Percentiles rank a stretch among this genome's conserved stretches.
Evolutionary conservation across 2,888 invertebrate species (phyloP).

Genomic region (Lacanobia wlatinum): DNA sequence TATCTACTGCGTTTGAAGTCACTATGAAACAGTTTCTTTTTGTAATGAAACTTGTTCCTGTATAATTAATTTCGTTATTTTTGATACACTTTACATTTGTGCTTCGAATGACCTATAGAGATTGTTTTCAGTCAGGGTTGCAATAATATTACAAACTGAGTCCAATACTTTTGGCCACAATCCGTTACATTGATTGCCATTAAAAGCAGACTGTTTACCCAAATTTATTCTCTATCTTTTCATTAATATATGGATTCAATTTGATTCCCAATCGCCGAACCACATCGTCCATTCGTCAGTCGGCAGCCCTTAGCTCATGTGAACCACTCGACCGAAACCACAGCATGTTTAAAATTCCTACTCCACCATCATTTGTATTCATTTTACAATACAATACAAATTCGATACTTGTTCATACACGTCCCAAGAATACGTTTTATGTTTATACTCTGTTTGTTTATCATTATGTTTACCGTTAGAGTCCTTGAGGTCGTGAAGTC

Average conservation of each 20-base stretch:
- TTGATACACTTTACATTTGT: background rate
- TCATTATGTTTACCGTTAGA: slow-evolving; percentile 55
- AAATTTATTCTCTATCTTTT: background rate
- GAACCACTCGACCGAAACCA: slow-evolving; percentile 72
- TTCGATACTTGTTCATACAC: slow-evolving; percentile 64
- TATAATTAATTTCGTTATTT: background rate
- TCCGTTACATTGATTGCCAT: too few species aligned
- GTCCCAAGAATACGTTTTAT: slow-evolving; percentile 50
- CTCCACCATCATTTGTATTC: slow-evolving; percentile 69
- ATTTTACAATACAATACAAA: slow-evolving; percentile 67
- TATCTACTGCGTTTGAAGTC: too few species aligned
- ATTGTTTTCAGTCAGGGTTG: background rate
- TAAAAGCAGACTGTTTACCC: background rate
- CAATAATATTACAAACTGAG: background rate
- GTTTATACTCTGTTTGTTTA: slow-evolving; percentile 34
- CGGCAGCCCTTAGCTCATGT: slow-evolving; percentile 51
- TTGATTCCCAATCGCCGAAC: slow-evolving; percentile 5
- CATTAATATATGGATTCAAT: background rate
- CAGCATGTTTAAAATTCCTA: slow-evolving; percentile 75
- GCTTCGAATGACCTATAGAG: background rate
- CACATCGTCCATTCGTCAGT: slow-evolving; percentile 36
- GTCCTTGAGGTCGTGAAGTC: slow-evolving; percentile 47
- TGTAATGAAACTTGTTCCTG: background rate
- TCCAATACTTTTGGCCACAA: background rate
- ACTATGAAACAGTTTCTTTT: background rate